Percentiles rank a stretch among this genome's conserved stretches.
These are phyloP conservation scores for Thymallus thymallus DNA, from an alignment of 2,113 vertebrate species.

Conservation along the genomic window DNA sequence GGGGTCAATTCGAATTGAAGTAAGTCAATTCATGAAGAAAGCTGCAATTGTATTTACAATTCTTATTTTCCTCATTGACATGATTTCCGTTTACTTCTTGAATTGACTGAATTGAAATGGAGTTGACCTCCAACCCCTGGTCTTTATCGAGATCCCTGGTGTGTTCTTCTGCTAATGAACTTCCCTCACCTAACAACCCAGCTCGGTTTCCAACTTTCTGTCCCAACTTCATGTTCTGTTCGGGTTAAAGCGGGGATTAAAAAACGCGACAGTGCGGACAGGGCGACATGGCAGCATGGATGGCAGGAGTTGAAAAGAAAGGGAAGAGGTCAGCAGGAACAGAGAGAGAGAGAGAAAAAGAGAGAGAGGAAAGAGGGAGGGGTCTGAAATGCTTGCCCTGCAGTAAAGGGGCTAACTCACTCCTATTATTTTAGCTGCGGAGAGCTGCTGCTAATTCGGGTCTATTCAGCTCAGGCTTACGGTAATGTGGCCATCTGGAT, in stretches of 20 bases:
- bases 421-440: conserved; percentile 61
- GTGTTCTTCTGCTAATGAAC: conserved; percentile 25
- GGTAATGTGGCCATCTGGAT: conserved; percentile 56
- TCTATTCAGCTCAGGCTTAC: conserved; percentile 69
- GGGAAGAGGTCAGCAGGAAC: conserved; percentile 13
- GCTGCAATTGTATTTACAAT: too few relatives aligned
- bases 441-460: conserved; percentile 60
- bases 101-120: background rate
- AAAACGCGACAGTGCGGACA: background rate
- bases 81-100: background rate
- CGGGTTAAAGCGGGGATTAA: background rate
- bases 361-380: background rate
- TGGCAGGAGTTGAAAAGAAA: conserved; percentile 10
- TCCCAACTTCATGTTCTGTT: background rate
- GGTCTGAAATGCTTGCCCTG: conserved; percentile 58
- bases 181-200: conserved; percentile 15
- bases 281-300: background rate
- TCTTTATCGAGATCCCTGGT: background rate
- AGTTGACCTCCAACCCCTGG: background rate
- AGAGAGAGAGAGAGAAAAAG: background rate
- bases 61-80: background rate
- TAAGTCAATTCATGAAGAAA: background rate
- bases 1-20: conserved; percentile 9
- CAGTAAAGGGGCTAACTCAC: conserved; percentile 74
- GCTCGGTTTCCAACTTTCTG: background rate